Conservation (phyloP, 2,113 vertebrate species). For the Geococcyx californianus region DNA sequence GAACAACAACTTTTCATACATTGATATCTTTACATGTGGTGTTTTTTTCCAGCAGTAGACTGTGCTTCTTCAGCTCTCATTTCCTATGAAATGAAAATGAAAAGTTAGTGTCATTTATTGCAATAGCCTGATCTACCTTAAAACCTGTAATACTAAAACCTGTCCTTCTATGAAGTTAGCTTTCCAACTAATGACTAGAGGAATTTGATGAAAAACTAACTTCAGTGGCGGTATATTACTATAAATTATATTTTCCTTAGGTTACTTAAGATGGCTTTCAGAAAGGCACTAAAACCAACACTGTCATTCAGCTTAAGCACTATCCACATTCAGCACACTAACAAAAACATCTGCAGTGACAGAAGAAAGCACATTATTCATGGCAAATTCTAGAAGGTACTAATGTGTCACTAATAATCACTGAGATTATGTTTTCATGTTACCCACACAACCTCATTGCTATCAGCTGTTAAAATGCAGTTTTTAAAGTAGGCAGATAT, state of each 20-base stretch:
- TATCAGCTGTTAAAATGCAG: neutral
- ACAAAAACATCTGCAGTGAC: neutral
- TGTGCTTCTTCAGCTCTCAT: slow-evolving; percentile 33
- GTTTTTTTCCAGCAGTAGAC: neutral
- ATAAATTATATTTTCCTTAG: neutral
- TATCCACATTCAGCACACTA: neutral
- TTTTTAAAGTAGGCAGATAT: neutral
- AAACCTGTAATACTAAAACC: neutral
- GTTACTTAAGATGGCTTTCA: neutral
- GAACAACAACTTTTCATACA: neutral
- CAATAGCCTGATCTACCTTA: neutral
- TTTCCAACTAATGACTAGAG: neutral
- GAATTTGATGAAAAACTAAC: neutral
- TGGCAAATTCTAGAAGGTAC: neutral
- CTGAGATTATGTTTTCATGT: neutral
- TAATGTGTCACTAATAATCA: neutral
- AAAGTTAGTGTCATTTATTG: slow-evolving; percentile 6
- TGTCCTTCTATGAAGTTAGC: neutral
- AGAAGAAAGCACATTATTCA: neutral
- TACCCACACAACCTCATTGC: neutral
- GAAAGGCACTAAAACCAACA: neutral
- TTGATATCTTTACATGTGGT: neutral
- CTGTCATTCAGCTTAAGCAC: neutral
- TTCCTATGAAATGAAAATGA: slow-evolving; percentile 61
- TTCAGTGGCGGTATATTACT: neutral